phyloP scores from a whole-genome alignment of 2,797 vertebrate species.

The Aldrovandia affinis region DNA sequence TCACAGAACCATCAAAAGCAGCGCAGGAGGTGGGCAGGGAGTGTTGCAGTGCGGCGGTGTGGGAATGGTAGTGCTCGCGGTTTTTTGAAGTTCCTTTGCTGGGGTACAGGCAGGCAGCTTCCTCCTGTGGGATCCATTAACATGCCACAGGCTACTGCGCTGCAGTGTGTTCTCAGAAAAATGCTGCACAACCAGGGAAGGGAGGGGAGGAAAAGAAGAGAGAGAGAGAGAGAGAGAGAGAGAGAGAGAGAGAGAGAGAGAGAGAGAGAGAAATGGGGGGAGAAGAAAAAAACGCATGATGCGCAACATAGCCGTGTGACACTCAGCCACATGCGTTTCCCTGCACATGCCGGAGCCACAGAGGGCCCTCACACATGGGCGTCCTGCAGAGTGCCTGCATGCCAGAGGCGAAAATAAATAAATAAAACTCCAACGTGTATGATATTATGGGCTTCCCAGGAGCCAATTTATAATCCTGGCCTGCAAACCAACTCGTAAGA shows the following conservation, averaged over 20 bases:
- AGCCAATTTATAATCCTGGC: slow-evolving; percentile 16
- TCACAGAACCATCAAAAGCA: slow-evolving; percentile 67
- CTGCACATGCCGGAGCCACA: neutral
- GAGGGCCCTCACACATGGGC: neutral
- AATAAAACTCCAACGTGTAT: slow-evolving; percentile 1
- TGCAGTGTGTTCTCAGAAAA: slow-evolving; percentile 67
- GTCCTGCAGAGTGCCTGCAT: neutral
- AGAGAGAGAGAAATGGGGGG: no score
- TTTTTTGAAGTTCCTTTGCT: slow-evolving; percentile 77
- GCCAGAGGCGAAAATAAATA: slow-evolving; percentile 20
- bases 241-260: slow-evolving; percentile 33
- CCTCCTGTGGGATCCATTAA: slow-evolving; percentile 72
- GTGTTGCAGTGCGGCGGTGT: slow-evolving; percentile 65
- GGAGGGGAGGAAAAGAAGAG: slow-evolving; percentile 47
- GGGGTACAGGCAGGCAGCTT: slow-evolving; percentile 66
- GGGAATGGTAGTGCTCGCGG: slow-evolving; percentile 60
- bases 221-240: slow-evolving; percentile 44
- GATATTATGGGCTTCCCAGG: neutral
- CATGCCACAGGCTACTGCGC: slow-evolving; percentile 71
- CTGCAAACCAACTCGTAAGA: slow-evolving; percentile 5
- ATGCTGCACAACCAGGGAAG: slow-evolving; percentile 56
- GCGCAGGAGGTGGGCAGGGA: slow-evolving; percentile 51
- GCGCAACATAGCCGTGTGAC: slow-evolving; percentile 19
- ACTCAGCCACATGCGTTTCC: slow-evolving; percentile 19
- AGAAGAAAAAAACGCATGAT: slow-evolving; percentile 49